A percentile compares a stretch with the other conserved stretches of the same genome.
Conservation (phyloP, 2,113 vertebrate species). For the Numenius arquata region DNA sequence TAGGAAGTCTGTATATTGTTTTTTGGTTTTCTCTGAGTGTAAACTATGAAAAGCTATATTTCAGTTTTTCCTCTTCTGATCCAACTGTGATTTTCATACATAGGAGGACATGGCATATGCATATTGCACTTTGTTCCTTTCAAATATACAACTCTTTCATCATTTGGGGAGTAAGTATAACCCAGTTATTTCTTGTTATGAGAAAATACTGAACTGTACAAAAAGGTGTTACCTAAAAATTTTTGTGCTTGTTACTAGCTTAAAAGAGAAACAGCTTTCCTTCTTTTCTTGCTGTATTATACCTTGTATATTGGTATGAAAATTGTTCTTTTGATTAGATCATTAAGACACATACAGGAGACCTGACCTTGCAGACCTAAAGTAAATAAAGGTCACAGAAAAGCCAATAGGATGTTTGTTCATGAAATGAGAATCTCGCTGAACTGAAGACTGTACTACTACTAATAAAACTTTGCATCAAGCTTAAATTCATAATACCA, state of each 20-base stretch:
- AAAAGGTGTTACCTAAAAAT: not conserved
- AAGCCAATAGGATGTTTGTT: not conserved
- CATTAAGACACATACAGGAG: not conserved
- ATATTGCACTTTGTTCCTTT: not conserved
- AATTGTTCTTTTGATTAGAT: not conserved
- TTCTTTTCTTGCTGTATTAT: not conserved
- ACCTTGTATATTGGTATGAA: not conserved
- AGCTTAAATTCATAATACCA: not conserved
- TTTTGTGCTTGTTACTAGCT: not conserved
- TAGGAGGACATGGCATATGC: not conserved
- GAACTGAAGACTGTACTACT: not conserved
- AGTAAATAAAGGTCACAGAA: not conserved
- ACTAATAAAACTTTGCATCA: not conserved
- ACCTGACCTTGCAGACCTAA: not conserved
- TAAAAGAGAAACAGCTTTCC: not conserved
- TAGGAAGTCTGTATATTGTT: not conserved
- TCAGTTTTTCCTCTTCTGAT: not conserved
- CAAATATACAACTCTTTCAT: not conserved
- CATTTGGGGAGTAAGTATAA: not conserved
- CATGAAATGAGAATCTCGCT: not conserved
- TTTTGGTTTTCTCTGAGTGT: not conserved
- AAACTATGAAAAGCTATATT: not conserved
- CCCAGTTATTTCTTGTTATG: not conserved
- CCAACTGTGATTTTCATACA: not conserved
- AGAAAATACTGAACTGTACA: not conserved